These are phyloP conservation scores for Carcinoscorpius rotundicauda DNA, from an alignment of 1,140 invertebrate species.

Conservation along the genomic window DNA sequence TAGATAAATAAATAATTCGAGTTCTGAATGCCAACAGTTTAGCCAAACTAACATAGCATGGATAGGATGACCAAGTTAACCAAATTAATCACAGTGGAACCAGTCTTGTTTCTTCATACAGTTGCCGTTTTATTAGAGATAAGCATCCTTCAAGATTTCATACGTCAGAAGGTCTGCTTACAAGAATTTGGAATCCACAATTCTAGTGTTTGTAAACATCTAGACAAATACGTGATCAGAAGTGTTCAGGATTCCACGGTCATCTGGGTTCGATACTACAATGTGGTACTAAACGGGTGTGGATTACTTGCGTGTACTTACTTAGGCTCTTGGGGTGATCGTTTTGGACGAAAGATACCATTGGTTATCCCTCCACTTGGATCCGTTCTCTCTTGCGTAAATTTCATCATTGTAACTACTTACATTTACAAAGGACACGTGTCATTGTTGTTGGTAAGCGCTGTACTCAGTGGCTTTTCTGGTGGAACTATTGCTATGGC, in stretches of 20 bases:
- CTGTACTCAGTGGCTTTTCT: slow-evolving; percentile 42
- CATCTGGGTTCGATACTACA: slow-evolving; percentile 23
- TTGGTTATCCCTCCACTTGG: slow-evolving; percentile 70
- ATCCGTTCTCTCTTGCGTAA: slow-evolving; percentile 58
- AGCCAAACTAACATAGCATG: too few species aligned
- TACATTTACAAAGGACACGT: slow-evolving; percentile 26
- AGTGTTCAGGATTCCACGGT: not conserved
- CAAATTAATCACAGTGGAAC: slow-evolving; percentile 35
- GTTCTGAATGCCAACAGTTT: too few species aligned
- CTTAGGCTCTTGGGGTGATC: slow-evolving; percentile 52
- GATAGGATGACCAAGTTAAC: too few species aligned
- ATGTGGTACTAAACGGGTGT: slow-evolving; percentile 32
- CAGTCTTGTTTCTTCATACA: slow-evolving; percentile 40
- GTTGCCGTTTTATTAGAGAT: slow-evolving; percentile 35
- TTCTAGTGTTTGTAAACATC: slow-evolving; percentile 26
- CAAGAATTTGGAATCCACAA: slow-evolving; percentile 19
- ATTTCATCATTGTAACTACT: slow-evolving; percentile 57
- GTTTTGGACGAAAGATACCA: slow-evolving; percentile 63
- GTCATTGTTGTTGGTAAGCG: slow-evolving; percentile 32
- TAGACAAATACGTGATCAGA: slow-evolving; percentile 20
- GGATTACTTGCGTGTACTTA: slow-evolving; percentile 33
- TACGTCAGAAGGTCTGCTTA: slow-evolving; percentile 36
- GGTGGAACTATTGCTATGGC: slow-evolving; percentile 79
- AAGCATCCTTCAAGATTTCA: slow-evolving; percentile 36
- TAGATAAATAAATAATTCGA: too few species aligned